Evolutionary conservation across 2,888 invertebrate genomes (phyloP).

Genomic region (Aporophyla lueneburgensis): DNA sequence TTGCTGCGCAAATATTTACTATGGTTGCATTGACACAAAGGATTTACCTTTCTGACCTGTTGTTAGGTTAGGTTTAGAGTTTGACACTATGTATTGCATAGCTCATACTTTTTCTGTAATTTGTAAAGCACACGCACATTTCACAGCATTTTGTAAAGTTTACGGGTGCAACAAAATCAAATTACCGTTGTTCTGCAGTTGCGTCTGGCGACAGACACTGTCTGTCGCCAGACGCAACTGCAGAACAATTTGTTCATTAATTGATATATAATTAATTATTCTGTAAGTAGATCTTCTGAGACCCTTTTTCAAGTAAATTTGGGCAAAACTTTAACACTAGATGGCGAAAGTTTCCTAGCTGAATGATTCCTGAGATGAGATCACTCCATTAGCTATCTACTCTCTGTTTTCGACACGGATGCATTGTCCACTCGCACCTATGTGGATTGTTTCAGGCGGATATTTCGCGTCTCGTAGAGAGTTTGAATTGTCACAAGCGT

Average conservation of each 20-base stretch:
- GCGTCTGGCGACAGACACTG: too few species aligned
- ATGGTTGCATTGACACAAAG: too few species aligned
- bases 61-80: too few species aligned
- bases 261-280: neutral
- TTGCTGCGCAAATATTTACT: neutral
- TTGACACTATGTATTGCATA: too few species aligned
- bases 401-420: constrained; percentile 28
- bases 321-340: neutral
- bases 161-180: neutral
- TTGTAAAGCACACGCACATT: too few species aligned
- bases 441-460: constrained; percentile 50
- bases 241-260: neutral
- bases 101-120: neutral
- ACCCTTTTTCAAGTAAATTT: neutral
- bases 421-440: constrained; percentile 59
- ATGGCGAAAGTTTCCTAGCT: neutral
- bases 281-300: neutral
- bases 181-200: too few species aligned
- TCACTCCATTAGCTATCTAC: constrained; percentile 11
- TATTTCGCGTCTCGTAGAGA: constrained; percentile 53
- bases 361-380: neutral
- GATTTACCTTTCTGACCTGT: too few species aligned
- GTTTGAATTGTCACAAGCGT: constrained; percentile 57
- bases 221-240: too few species aligned
- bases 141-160: neutral